Percentiles rank a stretch among this genome's conserved stretches.
These are phyloP conservation scores for Torymus texanus DNA, from an alignment of 2,888 invertebrate species.

Conservation along the genomic window DNA sequence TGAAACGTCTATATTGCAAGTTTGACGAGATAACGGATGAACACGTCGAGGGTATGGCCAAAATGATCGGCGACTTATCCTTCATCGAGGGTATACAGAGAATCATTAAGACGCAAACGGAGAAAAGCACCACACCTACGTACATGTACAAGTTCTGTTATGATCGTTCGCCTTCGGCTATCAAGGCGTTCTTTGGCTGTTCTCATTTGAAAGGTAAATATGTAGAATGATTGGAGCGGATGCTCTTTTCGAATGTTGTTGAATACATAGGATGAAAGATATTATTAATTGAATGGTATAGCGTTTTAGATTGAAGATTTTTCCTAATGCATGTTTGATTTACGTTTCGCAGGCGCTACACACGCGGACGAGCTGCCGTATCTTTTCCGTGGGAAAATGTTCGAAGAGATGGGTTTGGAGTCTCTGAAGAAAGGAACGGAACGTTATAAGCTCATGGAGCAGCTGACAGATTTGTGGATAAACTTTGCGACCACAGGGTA, in stretches of 20 bases:
- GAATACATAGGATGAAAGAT: too few species aligned
- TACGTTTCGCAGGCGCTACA: conserved; percentile 28
- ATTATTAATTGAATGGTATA: too few species aligned
- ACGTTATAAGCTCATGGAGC: conserved; percentile 60
- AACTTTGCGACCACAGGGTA: conserved; percentile 68
- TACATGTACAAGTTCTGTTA: conserved; percentile 67
- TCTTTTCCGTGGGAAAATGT: conserved; percentile 58
- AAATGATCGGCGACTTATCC: conserved; percentile 59
- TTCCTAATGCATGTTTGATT: too few species aligned
- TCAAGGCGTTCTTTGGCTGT: conserved; percentile 47
- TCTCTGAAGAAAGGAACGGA: conserved; percentile 57
- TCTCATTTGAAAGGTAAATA: conserved; percentile 3
- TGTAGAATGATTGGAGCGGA: too few species aligned
- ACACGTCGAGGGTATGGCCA: conserved; percentile 52
- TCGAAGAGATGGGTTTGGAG: conserved; percentile 20
- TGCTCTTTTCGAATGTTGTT: too few species aligned
- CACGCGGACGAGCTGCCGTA: conserved; percentile 65
- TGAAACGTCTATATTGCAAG: conserved; percentile 63
- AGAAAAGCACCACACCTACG: conserved; percentile 55
- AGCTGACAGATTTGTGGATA: conserved; percentile 64
- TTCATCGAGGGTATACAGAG: conserved; percentile 64
- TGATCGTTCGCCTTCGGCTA: conserved; percentile 55
- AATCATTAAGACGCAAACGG: conserved; percentile 59
- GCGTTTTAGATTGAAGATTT: too few species aligned
- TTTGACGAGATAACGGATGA: conserved; percentile 55